Evolutionary conservation across 92 coral and sea anemone species (phyloP).

Genomic region (Metridium senile): DNA sequence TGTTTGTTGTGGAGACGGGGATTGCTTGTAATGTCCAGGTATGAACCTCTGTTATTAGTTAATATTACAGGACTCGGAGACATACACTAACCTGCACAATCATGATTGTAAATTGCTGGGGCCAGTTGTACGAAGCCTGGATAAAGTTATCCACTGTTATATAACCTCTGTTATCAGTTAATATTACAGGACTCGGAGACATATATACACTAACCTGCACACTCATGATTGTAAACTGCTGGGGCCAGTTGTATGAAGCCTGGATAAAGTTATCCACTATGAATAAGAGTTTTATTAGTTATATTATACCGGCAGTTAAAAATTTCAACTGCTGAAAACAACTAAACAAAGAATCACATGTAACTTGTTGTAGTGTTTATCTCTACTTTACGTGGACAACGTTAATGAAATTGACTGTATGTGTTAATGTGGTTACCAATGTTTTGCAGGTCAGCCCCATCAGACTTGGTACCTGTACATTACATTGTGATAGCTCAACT

Average conservation of each 20-base stretch:
- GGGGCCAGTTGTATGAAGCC: too few species aligned
- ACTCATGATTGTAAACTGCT: not conserved
- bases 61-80: not conserved
- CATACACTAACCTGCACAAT: not conserved
- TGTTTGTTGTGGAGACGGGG: slow-evolving; percentile 89
- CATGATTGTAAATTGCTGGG: not conserved
- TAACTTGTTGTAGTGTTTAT: too few species aligned
- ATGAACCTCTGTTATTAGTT: slow-evolving; percentile 1
- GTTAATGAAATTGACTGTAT: too few species aligned
- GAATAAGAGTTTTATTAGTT: too few species aligned
- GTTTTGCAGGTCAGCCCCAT: slow-evolving; percentile 76
- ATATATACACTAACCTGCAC: not conserved
- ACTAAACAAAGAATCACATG: too few species aligned
- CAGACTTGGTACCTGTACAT: slow-evolving; percentile 89
- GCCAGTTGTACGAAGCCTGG: too few species aligned
- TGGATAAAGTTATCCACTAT: too few species aligned
- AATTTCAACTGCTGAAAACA: too few species aligned
- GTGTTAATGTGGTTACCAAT: too few species aligned
- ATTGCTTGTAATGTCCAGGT: slow-evolving; percentile 95
- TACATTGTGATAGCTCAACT: slow-evolving; percentile 75
- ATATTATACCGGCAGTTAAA: too few species aligned
- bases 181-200: not conserved
- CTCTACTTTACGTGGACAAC: too few species aligned
- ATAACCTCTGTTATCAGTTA: not conserved
- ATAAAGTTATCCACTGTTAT: too few species aligned